Evolutionary conservation across 2,888 invertebrate genomes (phyloP).

Genomic region (Zele albiditarsus): DNA sequence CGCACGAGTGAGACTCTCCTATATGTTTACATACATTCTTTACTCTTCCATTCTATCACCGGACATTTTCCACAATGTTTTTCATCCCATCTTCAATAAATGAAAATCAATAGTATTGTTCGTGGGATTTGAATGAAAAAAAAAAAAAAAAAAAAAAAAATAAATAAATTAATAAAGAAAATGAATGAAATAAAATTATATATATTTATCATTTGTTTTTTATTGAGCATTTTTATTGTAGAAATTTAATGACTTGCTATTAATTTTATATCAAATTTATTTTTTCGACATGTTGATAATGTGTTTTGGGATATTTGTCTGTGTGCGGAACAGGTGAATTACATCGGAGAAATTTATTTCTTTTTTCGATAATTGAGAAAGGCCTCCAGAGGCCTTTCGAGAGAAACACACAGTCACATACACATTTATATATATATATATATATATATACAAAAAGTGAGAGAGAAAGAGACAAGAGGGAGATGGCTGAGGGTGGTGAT

Average conservation of each 20-base stretch:
- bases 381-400: neutral
- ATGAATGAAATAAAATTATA: too few species aligned
- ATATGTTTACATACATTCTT: slow-evolving; percentile 31
- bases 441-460: neutral
- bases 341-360: neutral
- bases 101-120: neutral
- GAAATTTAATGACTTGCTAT: too few species aligned
- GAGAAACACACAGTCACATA: neutral
- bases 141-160: too few species aligned
- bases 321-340: slow-evolving; percentile 7
- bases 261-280: too few species aligned
- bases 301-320: too few species aligned
- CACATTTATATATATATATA: too few species aligned
- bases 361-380: slow-evolving; percentile 5
- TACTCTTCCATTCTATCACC: neutral
- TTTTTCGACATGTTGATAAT: too few species aligned
- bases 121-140: too few species aligned
- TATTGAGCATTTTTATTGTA: too few species aligned
- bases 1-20: neutral
- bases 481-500: slow-evolving; percentile 64
- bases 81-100: neutral
- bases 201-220: too few species aligned
- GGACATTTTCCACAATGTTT: neutral
- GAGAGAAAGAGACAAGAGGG: slow-evolving; percentile 34
- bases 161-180: too few species aligned